A percentile compares a stretch with the other conserved stretches of the same genome.
phyloP scores from a whole-genome alignment of 2,888 invertebrate genomes.

The Falcaria lacertinaria region DNA sequence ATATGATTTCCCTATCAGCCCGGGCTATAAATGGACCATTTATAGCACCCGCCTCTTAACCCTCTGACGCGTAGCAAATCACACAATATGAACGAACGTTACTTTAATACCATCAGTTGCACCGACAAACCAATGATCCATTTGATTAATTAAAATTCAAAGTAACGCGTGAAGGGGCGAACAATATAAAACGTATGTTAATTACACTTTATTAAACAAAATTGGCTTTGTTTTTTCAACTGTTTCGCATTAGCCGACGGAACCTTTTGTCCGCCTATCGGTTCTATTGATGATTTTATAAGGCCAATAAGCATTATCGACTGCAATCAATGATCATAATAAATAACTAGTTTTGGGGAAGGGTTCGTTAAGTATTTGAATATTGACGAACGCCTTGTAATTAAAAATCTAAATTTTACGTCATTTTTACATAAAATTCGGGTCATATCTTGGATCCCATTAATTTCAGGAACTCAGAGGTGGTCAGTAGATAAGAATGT shows the following conservation, averaged over 20 bases:
- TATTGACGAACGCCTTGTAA: conserved; percentile 4
- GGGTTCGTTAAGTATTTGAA: conserved; percentile 25
- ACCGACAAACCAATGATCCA: conserved; percentile 52
- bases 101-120: conserved; percentile 46
- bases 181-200: conserved; percentile 72
- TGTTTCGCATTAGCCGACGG: conserved; percentile 45
- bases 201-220: conserved; percentile 71
- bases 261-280: conserved; percentile 58
- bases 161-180: conserved; percentile 60
- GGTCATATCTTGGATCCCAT: conserved; percentile 51
- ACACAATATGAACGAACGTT: conserved; percentile 49
- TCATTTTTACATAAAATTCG: conserved; percentile 31
- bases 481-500: conserved; percentile 61
- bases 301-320: conserved; percentile 75
- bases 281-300: conserved; percentile 75
- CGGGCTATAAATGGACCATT: conserved; percentile 43
- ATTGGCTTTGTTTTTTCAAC: conserved; percentile 71
- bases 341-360: conserved; percentile 65
- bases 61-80: conserved; percentile 54
- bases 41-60: conserved; percentile 55
- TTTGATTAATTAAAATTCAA: conserved; percentile 68
- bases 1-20: conserved; percentile 23
- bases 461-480: conserved; percentile 66
- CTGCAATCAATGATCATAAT: conserved; percentile 50
- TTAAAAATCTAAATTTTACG: conserved; percentile 16